Percentiles rank a stretch among this genome's conserved stretches.
These are phyloP conservation scores for Lichenostomus cassidix DNA, from an alignment of 2,113 vertebrate species.

Conservation along the genomic window DNA sequence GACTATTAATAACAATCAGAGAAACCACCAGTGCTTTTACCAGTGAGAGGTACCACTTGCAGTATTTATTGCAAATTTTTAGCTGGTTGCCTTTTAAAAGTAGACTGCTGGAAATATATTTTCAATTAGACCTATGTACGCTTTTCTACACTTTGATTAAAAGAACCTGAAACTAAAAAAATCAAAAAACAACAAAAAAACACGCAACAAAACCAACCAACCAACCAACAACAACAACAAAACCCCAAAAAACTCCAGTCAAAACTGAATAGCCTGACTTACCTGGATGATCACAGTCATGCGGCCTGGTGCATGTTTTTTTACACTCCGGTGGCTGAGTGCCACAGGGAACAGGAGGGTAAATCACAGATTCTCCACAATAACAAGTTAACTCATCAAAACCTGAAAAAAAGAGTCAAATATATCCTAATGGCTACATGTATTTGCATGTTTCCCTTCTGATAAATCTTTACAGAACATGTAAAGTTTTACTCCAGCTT, in stretches of 20 bases:
- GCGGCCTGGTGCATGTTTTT: constrained; percentile 85
- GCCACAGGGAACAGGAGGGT: constrained; percentile 93
- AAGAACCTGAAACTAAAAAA: not conserved
- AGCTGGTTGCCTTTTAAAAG: not conserved
- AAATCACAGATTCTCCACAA: constrained; percentile 90
- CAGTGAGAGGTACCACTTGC: not conserved
- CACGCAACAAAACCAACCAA: not conserved
- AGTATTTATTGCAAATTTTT: not conserved
- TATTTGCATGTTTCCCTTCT: not conserved
- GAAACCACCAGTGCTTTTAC: not conserved
- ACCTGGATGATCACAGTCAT: constrained; percentile 97
- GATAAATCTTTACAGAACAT: not conserved
- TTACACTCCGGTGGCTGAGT: constrained; percentile 96
- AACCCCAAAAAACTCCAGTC: not conserved
- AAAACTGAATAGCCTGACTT: not conserved
- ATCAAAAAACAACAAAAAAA: not conserved
- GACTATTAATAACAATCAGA: not conserved
- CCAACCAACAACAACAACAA: not conserved
- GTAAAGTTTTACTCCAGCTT: not conserved
- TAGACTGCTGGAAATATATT: not conserved
- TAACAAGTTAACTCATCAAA: constrained; percentile 96
- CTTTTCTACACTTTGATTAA: not conserved
- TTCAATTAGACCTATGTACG: not conserved
- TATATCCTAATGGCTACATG: not conserved
- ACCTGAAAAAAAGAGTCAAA: constrained; percentile 74